A percentile compares a stretch with the other conserved stretches of the same genome.
These are phyloP conservation scores for Epinephelus awoara DNA, from an alignment of 2,797 vertebrate genomes.

Conservation along the genomic window DNA sequence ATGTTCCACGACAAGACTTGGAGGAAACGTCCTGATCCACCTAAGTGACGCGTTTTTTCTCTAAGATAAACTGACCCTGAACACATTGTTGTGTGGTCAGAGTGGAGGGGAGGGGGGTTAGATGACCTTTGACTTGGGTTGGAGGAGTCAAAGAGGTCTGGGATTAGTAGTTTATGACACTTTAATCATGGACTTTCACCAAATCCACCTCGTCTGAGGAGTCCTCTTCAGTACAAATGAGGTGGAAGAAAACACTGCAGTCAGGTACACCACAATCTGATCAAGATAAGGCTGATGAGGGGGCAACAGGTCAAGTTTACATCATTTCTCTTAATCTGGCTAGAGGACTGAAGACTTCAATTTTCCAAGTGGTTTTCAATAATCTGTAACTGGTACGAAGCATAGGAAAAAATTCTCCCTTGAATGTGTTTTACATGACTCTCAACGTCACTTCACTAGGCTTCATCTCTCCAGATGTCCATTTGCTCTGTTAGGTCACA, in stretches of 20 bases:
- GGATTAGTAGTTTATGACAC: slow-evolving; percentile 72
- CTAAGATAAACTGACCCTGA: slow-evolving; percentile 46
- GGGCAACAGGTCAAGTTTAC: slow-evolving; percentile 40
- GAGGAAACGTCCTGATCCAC: slow-evolving; percentile 53
- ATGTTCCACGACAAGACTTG: slow-evolving; percentile 48
- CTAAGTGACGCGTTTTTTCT: slow-evolving; percentile 36
- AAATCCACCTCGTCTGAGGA: slow-evolving; percentile 46
- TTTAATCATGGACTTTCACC: slow-evolving; percentile 55
- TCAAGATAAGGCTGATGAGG: slow-evolving; percentile 13
- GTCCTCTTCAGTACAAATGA: slow-evolving; percentile 38
- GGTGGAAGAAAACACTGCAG: slow-evolving; percentile 15
- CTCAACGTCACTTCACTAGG: background rate
- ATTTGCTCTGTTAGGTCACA: slow-evolving; percentile 32
- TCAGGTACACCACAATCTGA: slow-evolving; percentile 30
- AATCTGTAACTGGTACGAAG: background rate
- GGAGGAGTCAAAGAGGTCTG: slow-evolving; percentile 51
- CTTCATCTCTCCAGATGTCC: slow-evolving; percentile 34
- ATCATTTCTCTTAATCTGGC: slow-evolving; percentile 13
- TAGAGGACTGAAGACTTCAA: background rate
- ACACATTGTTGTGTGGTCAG: slow-evolving; percentile 29
- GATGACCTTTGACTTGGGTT: slow-evolving; percentile 70
- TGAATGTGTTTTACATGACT: background rate
- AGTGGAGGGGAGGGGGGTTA: slow-evolving; percentile 39
- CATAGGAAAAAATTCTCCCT: background rate
- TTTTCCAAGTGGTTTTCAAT: slow-evolving; percentile 17